Evolutionary conservation across 2,888 invertebrate species (phyloP).

Genomic region (Stegana nigrithorax): DNA sequence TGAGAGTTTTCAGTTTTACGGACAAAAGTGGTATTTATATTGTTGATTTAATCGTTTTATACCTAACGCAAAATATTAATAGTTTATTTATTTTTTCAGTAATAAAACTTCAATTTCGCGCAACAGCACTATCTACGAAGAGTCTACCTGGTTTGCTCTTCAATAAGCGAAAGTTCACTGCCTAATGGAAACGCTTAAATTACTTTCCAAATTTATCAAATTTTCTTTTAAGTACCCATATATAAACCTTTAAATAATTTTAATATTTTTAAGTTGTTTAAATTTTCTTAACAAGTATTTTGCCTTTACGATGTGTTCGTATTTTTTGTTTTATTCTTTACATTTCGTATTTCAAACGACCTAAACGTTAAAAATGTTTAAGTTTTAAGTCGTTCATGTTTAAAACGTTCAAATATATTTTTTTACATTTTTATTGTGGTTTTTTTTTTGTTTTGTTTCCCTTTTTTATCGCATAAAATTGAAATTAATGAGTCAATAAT

Average conservation of each 20-base stretch:
- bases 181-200: no score
- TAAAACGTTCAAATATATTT: no score
- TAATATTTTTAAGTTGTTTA: no score
- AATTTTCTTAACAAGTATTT: neutral
- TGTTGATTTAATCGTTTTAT: neutral
- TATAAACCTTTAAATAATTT: no score
- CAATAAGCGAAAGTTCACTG: no score
- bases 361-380: no score
- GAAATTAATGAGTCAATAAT: neutral
- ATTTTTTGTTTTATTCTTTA: neutral
- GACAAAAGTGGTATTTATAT: slow-evolving; percentile 46
- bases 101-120: slow-evolving; percentile 24
- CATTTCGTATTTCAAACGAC: no score
- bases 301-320: neutral
- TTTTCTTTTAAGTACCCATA: no score
- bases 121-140: no score
- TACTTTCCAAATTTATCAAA: no score
- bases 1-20: slow-evolving; percentile 46
- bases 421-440: neutral
- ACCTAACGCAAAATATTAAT: neutral
- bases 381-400: no score
- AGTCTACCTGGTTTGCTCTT: no score
- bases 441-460: neutral
- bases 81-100: slow-evolving; percentile 19
- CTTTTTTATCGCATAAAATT: neutral